Percentiles rank a stretch among this genome's conserved stretches.
These are phyloP conservation scores for Sebastolobus alascanus DNA, from an alignment of 2,797 vertebrate genomes.

Conservation along the genomic window DNA sequence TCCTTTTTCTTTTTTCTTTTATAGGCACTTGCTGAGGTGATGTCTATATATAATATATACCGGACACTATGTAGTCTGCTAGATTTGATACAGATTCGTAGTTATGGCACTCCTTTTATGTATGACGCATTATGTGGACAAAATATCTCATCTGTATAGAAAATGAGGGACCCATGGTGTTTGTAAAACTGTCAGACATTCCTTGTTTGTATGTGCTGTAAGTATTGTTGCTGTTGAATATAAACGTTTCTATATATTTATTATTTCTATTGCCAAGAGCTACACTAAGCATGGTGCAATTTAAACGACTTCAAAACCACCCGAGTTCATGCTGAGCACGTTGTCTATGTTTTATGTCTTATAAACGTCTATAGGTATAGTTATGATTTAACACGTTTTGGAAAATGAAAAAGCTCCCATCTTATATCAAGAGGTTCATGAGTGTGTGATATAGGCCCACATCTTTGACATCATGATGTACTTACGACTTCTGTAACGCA, in stretches of 20 bases:
- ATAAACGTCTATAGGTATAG: slow-evolving; percentile 84
- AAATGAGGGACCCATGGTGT: slow-evolving; percentile 94
- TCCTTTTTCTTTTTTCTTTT: slow-evolving; percentile 68
- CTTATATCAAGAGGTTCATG: slow-evolving; percentile 87
- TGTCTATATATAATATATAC: slow-evolving; percentile 99
- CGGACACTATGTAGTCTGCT: slow-evolving; percentile 99
- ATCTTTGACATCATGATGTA: slow-evolving; percentile 91
- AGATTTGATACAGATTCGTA: slow-evolving; percentile 99
- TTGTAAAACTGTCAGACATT: slow-evolving; percentile 98
- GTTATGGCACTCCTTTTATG: slow-evolving; percentile 95
- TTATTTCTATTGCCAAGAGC: slow-evolving; percentile 97
- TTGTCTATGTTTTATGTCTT: slow-evolving; percentile 90
- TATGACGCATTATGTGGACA: slow-evolving; percentile 90
- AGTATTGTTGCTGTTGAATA: slow-evolving; percentile 99
- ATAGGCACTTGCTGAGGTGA: slow-evolving; percentile 99
- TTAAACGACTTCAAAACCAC: slow-evolving; percentile 91
- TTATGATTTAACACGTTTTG: slow-evolving; percentile 87
- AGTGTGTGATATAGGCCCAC: slow-evolving; percentile 82
- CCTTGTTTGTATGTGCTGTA: slow-evolving; percentile 99
- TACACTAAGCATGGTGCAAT: slow-evolving; percentile 98
- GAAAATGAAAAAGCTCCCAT: slow-evolving; percentile 79
- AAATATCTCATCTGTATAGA: slow-evolving; percentile 89
- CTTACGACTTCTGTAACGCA: slow-evolving; percentile 87
- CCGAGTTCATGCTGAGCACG: slow-evolving; percentile 93
- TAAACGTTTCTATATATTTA: slow-evolving; percentile 99